These are phyloP conservation scores for Saccostrea cuccullata DNA, from an alignment of 1,140 invertebrate species.

Conservation along the genomic window DNA sequence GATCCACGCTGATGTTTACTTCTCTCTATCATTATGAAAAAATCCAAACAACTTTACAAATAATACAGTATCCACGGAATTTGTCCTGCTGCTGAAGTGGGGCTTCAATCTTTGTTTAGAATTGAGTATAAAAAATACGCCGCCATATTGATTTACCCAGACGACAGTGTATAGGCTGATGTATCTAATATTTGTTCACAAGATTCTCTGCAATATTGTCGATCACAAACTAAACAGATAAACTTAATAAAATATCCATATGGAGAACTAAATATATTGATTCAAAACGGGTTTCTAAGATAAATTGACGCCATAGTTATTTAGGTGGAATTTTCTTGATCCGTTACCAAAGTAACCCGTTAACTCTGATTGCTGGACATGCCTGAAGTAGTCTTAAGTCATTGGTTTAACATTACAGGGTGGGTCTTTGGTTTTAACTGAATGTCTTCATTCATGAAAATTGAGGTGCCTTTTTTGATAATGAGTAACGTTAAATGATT, in stretches of 20 bases:
- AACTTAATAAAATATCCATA: conserved; percentile 35
- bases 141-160: conserved; percentile 10
- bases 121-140: background rate
- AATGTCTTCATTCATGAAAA: no score
- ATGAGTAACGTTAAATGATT: no score
- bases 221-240: conserved; percentile 21
- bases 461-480: no score
- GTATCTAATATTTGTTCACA: background rate
- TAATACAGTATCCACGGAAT: conserved; percentile 26
- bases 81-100: background rate
- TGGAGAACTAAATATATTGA: conserved; percentile 34
- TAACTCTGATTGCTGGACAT: background rate
- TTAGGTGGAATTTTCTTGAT: conserved; percentile 9
- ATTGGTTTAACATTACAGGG: background rate
- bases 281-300: conserved; percentile 28
- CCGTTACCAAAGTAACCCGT: background rate
- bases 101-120: background rate
- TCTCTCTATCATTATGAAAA: background rate
- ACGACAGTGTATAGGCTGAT: background rate
- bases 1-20: background rate
- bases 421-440: background rate
- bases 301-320: conserved; percentile 22
- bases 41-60: background rate
- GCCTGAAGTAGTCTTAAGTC: background rate
- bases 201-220: conserved; percentile 18